Percentiles rank a stretch among this genome's conserved stretches.
phyloP scores from a whole-genome alignment of 2,888 invertebrate species.

The Agonopterix arenella region DNA sequence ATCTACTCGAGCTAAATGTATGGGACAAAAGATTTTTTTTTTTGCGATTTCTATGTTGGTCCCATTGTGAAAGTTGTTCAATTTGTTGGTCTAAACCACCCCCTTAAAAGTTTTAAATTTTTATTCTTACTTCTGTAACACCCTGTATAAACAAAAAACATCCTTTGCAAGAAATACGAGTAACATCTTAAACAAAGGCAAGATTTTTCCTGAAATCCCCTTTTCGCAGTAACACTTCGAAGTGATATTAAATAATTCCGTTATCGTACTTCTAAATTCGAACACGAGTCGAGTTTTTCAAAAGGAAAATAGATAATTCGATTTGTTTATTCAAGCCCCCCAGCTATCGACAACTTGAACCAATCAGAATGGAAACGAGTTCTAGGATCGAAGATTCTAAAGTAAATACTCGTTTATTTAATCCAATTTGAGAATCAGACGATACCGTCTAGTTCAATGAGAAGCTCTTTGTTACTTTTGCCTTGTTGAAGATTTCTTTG shows the following conservation, averaged over 20 bases:
- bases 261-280: not conserved
- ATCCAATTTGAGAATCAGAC: conserved; percentile 1
- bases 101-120: too few relatives aligned
- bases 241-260: not conserved
- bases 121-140: too few relatives aligned
- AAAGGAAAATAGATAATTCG: not conserved
- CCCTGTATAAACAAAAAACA: too few relatives aligned
- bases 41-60: too few relatives aligned
- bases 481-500: not conserved
- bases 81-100: too few relatives aligned
- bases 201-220: too few relatives aligned
- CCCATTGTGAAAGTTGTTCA: too few relatives aligned
- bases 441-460: not conserved
- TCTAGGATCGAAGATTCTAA: not conserved
- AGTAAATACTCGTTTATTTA: conserved; percentile 4
- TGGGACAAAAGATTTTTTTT: too few relatives aligned
- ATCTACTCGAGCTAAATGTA: too few relatives aligned
- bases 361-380: not conserved
- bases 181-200: too few relatives aligned
- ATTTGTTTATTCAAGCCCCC: not conserved
- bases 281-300: not conserved
- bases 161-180: too few relatives aligned
- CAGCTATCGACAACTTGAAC: not conserved
- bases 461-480: not conserved
- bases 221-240: too few relatives aligned